A percentile compares a stretch with the other conserved stretches of the same genome.
Conservation (phyloP, 2,113 vertebrate species). For the Tor tambroides region DNA sequence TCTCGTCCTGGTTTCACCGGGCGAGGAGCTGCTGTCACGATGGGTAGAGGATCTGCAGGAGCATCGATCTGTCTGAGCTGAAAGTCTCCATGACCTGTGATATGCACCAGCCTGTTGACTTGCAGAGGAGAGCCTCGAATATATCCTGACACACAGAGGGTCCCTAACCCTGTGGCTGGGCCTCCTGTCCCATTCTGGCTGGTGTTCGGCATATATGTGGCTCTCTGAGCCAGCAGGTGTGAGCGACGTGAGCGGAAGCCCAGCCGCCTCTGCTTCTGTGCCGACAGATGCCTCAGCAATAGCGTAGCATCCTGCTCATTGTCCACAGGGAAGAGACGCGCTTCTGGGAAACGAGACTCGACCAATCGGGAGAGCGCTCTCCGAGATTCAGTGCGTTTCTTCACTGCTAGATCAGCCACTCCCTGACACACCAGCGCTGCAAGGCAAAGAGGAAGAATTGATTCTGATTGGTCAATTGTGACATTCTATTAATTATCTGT, state of each 20-base stretch:
- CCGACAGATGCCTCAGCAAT: slow-evolving; percentile 85
- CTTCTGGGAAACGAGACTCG: slow-evolving; percentile 86
- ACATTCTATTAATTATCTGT: background rate
- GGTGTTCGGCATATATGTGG: slow-evolving; percentile 77
- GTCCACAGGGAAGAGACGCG: slow-evolving; percentile 84
- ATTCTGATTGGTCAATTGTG: background rate
- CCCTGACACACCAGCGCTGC: slow-evolving; percentile 87
- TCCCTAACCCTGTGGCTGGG: slow-evolving; percentile 78
- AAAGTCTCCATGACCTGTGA: slow-evolving; percentile 92
- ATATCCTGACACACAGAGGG: slow-evolving; percentile 90
- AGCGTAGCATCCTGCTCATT: slow-evolving; percentile 83
- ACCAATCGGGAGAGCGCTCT: slow-evolving; percentile 82
- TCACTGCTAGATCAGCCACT: slow-evolving; percentile 78
- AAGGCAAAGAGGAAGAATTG: background rate
- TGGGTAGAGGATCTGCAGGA: slow-evolving; percentile 83
- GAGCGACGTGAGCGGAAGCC: slow-evolving; percentile 85
- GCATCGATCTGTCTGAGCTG: slow-evolving; percentile 92
- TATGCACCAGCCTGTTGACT: slow-evolving; percentile 89
- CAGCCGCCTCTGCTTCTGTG: slow-evolving; percentile 86
- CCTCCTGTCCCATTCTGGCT: slow-evolving; percentile 48
- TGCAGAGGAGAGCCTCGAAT: slow-evolving; percentile 82
- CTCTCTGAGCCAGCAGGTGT: slow-evolving; percentile 83
- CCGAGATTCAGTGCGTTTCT: slow-evolving; percentile 84
- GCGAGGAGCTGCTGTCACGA: slow-evolving; percentile 74
- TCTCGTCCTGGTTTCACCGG: slow-evolving; percentile 72